Conservation (phyloP, 1,140 invertebrate species). For the Pogonomyrmex californicus region DNA sequence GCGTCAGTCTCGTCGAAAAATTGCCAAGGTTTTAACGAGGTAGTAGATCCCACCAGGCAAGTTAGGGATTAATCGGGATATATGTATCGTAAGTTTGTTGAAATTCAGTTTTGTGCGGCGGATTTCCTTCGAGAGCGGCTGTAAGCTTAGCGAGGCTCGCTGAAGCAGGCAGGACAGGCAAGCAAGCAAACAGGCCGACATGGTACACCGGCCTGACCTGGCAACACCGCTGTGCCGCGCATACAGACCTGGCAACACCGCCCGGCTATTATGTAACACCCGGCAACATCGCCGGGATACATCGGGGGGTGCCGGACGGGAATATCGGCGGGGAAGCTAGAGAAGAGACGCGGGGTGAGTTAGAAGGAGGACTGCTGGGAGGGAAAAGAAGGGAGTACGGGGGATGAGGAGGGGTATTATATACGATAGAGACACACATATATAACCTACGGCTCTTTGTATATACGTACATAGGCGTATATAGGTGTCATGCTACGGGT, state of each 20-base stretch:
- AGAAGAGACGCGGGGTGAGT: constrained; percentile 65
- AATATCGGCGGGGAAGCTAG: constrained; percentile 76
- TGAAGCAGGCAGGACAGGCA: constrained; percentile 39
- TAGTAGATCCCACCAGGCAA: constrained; percentile 12
- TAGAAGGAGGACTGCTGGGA: constrained; percentile 66
- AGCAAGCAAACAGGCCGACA: constrained; percentile 59
- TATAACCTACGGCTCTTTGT: neutral
- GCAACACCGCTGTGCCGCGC: constrained; percentile 80
- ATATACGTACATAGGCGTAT: neutral
- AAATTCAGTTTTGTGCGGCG: constrained; percentile 54
- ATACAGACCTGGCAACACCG: constrained; percentile 74
- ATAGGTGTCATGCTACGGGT: constrained; percentile 57
- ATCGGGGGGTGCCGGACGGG: constrained; percentile 69
- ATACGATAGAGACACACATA: constrained; percentile 63
- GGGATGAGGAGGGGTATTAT: constrained; percentile 61
- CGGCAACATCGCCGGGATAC: constrained; percentile 82
- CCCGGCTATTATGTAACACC: constrained; percentile 85
- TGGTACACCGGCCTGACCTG: constrained; percentile 77
- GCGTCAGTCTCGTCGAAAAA: constrained; percentile 16
- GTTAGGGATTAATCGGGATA: constrained; percentile 26
- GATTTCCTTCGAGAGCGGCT: constrained; percentile 33
- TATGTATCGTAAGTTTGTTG: constrained; percentile 54
- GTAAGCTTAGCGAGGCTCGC: constrained; percentile 60
- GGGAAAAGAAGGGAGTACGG: constrained; percentile 23
- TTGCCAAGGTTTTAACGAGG: neutral